phyloP scores from a whole-genome alignment of 2,113 vertebrate genomes.

The Toxotes jaculatrix region DNA sequence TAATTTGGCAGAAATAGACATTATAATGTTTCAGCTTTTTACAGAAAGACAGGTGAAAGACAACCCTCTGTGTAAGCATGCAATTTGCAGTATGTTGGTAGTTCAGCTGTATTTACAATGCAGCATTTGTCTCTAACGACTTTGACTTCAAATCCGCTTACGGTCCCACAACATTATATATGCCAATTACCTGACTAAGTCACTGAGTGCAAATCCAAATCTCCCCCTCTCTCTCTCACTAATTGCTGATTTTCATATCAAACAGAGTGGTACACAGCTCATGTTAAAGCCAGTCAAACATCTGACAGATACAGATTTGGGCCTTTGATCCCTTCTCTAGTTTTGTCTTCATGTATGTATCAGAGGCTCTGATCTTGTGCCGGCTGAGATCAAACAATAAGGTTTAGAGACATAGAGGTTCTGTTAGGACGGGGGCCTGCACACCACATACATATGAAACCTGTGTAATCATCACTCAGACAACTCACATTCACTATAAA shows the following conservation, averaged over 20 bases:
- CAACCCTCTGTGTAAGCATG: not conserved
- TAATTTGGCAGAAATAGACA: not conserved
- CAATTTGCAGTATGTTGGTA: not conserved
- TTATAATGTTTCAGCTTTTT: not conserved
- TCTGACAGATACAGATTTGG: conserved; percentile 40
- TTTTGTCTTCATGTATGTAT: conserved; percentile 33
- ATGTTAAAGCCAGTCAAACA: conserved; percentile 29
- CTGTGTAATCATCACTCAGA: conserved; percentile 2
- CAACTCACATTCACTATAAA: conserved; percentile 4
- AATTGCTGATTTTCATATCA: conserved; percentile 67
- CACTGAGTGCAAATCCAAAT: conserved; percentile 26
- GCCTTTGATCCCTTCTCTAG: conserved; percentile 45
- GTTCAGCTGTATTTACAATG: not conserved
- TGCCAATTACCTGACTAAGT: conserved; percentile 23
- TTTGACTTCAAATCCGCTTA: conserved; percentile 13
- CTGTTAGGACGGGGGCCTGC: not conserved
- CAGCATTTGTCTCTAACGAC: not conserved
- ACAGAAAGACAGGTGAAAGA: not conserved
- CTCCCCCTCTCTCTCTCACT: not conserved
- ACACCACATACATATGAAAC: conserved; percentile 25
- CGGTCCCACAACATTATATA: not conserved
- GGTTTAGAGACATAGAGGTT: conserved; percentile 13
- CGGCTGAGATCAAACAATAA: conserved; percentile 56
- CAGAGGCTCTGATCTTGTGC: conserved; percentile 38
- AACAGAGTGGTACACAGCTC: conserved; percentile 40